Base-by-base conservation (phyloP, 1,140 invertebrate genomes). In the Apis laboriosa region DNA sequence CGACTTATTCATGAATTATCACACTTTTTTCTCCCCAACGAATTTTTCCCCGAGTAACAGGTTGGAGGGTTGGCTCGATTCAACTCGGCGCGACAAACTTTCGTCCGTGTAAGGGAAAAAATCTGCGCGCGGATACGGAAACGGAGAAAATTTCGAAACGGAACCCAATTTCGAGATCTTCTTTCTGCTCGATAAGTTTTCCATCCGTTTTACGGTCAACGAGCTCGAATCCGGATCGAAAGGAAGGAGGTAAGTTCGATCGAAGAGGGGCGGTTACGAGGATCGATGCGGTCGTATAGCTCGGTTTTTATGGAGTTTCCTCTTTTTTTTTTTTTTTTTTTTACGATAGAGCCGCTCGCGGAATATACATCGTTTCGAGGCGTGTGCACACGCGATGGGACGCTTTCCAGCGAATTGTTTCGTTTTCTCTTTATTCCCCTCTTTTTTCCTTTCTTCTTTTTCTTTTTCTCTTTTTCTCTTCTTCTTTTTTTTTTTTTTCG, bases 231-330 rank as follows among this genome's bases (percentile, higher is more conserved):
- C 43, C 73, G 66, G 9, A 28, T 55, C 73, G 66, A 13, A 28
- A 49, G 51, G 61, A 81, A 84, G 82, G 11, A 64, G 77, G 53
- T 67, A 58, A 87, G 77, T 88, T 87, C 77, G 85, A 88, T 88
- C 87, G 34, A 87, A 87, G 77, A 76, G 82, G 67, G 75, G 70
- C 86, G 77, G 71, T 87, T 81, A 75, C 78, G 73, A 78, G 66
- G 78, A 84, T 87, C 71, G 81, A 78, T 68, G 84, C 66, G 55
- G 55, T 28, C 34, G 77, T 73, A 53, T 28, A 58, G 68, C 70
- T 67, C 55, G 70, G 58, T 73, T 77, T 88, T 88, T 82, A 87
- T 76, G 49, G 64, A 78, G 53, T 77, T 72, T 11, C 51, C 19
- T 64, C 34, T 21, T 0, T 58, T 21, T 58, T 58, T 67, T 77